Percentiles rank a stretch among this genome's conserved stretches.
Conservation (phyloP, 1,140 invertebrate species). For the Laodelphax striatellus region DNA sequence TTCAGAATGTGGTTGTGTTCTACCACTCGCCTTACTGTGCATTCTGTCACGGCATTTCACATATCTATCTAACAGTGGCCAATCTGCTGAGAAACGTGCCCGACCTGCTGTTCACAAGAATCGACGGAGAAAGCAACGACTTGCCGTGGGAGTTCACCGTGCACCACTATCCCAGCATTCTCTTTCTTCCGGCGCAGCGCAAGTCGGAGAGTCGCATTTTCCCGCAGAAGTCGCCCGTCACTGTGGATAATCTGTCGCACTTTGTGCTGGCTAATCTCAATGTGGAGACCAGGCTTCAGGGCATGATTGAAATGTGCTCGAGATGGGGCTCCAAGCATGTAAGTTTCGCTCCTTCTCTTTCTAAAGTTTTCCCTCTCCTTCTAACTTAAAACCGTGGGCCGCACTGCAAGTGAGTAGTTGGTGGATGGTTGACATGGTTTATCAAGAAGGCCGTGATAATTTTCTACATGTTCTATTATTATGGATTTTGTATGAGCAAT, state of each 20-base stretch:
- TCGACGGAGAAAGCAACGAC: conserved; percentile 71
- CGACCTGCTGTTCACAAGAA: conserved; percentile 47
- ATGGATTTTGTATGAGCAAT: no score
- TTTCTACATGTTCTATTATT: no score
- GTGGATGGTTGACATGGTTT: no score
- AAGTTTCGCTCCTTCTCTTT: background rate
- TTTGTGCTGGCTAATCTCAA: conserved; percentile 58
- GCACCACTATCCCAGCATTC: conserved; percentile 56
- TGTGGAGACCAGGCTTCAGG: conserved; percentile 17
- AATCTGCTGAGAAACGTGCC: conserved; percentile 42
- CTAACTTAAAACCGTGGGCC: no score
- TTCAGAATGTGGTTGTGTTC: conserved; percentile 56
- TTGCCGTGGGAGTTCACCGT: conserved; percentile 70
- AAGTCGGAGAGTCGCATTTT: conserved; percentile 63
- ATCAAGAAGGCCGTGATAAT: no score
- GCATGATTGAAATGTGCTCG: conserved; percentile 19
- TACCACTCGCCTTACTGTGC: conserved; percentile 58
- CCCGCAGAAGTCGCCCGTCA: conserved; percentile 46
- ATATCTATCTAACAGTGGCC: conserved; percentile 51
- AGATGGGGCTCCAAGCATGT: conserved; percentile 18
- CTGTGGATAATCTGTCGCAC: conserved; percentile 51
- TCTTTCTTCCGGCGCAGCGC: conserved; percentile 58
- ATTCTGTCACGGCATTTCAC: conserved; percentile 54
- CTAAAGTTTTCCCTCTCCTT: no score
- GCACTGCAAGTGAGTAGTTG: no score